These are phyloP conservation scores for Strix uralensis DNA, from an alignment of 2,113 vertebrate genomes.

Conservation along the genomic window DNA sequence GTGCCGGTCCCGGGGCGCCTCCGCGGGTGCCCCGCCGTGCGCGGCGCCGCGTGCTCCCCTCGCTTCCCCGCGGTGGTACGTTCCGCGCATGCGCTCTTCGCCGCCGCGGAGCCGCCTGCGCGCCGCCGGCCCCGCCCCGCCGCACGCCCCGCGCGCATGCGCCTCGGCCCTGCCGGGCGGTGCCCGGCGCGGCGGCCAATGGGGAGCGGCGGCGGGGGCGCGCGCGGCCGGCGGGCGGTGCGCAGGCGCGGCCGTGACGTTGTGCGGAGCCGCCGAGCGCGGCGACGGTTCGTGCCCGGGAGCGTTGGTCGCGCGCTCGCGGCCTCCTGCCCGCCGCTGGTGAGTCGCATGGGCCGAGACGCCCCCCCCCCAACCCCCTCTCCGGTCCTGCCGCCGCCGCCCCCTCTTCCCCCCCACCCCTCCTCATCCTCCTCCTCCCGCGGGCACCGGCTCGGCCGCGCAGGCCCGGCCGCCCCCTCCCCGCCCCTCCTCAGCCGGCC, in stretches of 20 bases:
- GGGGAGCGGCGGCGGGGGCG: not conserved
- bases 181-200: not conserved
- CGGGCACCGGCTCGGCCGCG: not conserved
- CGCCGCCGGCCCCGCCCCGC: no score
- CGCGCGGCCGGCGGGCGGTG: not conserved
- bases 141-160: not conserved
- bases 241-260: not conserved
- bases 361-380: no score
- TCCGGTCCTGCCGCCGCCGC: no score
- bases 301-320: not conserved
- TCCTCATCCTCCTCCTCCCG: not conserved
- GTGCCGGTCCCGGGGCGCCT: no score
- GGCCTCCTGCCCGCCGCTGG: not conserved
- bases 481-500: not conserved
- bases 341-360: not conserved
- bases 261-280: not conserved
- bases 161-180: not conserved
- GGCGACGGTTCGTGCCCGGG: not conserved
- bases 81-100: not conserved
- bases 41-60: rapidly evolving
- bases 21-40: not conserved
- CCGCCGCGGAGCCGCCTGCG: no score
- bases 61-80: no score
- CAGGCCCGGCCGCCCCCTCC: not conserved
- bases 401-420: not conserved